Conservation (phyloP, 2,113 vertebrate species). For the Cynoglossus semilaevis region DNA sequence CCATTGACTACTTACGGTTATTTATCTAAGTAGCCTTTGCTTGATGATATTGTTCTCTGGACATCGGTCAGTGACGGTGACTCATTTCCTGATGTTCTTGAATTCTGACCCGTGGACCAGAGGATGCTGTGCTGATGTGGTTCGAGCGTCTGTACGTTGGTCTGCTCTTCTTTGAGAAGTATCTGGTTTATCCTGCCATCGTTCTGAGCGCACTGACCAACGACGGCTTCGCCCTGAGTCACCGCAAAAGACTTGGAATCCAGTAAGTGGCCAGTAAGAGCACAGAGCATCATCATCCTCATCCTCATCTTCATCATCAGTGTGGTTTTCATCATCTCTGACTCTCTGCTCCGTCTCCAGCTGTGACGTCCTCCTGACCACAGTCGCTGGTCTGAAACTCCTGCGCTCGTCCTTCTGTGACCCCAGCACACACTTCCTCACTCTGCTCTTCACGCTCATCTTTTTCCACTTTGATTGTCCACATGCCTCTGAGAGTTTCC, state of each 20-base stretch:
- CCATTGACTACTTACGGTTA: no score
- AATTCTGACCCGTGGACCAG: slow-evolving; percentile 61
- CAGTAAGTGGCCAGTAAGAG: slow-evolving; percentile 90
- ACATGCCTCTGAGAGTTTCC: slow-evolving; percentile 90
- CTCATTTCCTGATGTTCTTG: background rate
- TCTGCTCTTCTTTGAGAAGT: slow-evolving; percentile 96
- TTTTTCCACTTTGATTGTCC: slow-evolving; percentile 96
- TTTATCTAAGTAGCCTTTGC: no score
- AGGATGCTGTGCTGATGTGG: slow-evolving; percentile 95
- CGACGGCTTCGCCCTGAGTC: slow-evolving; percentile 91
- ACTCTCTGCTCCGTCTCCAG: slow-evolving; percentile 67
- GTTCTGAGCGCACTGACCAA: slow-evolving; percentile 93
- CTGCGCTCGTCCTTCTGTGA: slow-evolving; percentile 92
- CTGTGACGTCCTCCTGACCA: slow-evolving; percentile 92
- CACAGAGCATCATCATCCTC: no score
- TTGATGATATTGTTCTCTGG: background rate
- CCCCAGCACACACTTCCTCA: slow-evolving; percentile 90
- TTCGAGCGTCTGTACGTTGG: slow-evolving; percentile 96
- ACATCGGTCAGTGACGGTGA: no score
- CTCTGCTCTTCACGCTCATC: slow-evolving; percentile 88
- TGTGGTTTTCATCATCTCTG: background rate
- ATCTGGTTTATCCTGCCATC: slow-evolving; percentile 93
- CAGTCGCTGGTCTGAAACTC: slow-evolving; percentile 91
- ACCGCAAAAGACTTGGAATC: slow-evolving; percentile 87
- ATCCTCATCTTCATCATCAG: background rate